Evolutionary conservation across 2,113 vertebrate species (phyloP).

Genomic region (Lophotis ruficrista): DNA sequence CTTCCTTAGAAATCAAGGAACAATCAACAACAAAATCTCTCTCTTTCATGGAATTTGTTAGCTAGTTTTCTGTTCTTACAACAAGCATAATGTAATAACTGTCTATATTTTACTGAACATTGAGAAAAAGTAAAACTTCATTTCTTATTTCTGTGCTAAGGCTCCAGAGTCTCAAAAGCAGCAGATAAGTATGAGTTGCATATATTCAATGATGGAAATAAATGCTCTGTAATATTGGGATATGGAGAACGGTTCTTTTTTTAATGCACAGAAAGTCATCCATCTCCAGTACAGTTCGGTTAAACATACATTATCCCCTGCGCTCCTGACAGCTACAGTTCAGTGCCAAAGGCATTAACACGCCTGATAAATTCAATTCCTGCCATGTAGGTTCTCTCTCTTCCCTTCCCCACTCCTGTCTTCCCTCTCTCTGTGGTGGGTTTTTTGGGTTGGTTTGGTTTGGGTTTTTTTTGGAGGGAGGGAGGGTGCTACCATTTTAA

Average conservation of each 20-base stretch:
- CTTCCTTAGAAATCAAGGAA: neutral
- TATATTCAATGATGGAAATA: neutral
- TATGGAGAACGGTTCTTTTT: neutral
- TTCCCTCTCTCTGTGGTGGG: neutral
- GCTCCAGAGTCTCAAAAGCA: neutral
- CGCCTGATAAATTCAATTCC: neutral
- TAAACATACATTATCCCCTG: neutral
- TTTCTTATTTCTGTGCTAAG: neutral
- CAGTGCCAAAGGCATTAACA: neutral
- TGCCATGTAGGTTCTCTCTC: neutral
- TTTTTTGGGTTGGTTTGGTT: neutral
- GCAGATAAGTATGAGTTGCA: neutral
- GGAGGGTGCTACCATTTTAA: conserved; percentile 49
- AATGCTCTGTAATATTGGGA: neutral
- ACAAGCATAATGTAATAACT: neutral
- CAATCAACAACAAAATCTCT: neutral
- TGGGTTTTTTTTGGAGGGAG: neutral
- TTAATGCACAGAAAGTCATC: neutral
- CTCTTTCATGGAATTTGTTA: neutral
- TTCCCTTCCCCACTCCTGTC: neutral
- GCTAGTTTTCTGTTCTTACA: neutral
- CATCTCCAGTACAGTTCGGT: neutral
- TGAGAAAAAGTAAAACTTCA: conserved; percentile 31
- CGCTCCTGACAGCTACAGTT: neutral
- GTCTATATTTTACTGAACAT: neutral